Evolutionary conservation across 2,797 vertebrate species (phyloP), one percentile per base, ranked within the genome.

Genomic region (Acanthis flammea): DNA sequence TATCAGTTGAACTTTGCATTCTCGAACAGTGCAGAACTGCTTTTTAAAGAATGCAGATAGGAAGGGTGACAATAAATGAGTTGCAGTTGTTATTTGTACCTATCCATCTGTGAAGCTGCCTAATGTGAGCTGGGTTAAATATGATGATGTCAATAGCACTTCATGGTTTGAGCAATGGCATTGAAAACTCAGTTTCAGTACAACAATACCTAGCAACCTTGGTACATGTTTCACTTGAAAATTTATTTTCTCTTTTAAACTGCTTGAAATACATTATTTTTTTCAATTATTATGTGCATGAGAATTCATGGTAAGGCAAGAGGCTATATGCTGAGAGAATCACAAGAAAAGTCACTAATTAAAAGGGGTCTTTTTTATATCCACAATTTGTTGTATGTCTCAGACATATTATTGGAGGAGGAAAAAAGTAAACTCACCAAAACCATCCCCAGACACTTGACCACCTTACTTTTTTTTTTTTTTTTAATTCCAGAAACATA

Each of bases 351-450:
- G 12, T n/a, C 24, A 53, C 10, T 51, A 47, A 30, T 39, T 79
- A 19, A 57, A 65, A 54, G 3, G 3, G 3, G 2, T 31, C 6
- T 76, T 72, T 67, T 67, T 63, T 41, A 60, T 11, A 39, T 24
- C 21, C 53, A 22, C 10, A 73, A 30, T 33, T 27, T 50, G 6
- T 62, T 39, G 7, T 7, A 27, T 23, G 5, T 37, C 70, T 62
- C 42, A 57, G 35, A 54, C 3, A 17, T 14, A 30, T 7, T 16
- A 23, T 19, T 16, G 6, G 31, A 47, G 3, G 6, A 27, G 2
- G 4, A 60, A 73, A 57, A 31, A 47, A 1, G 0, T 14, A 37
- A 67, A 47, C 5, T 14, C 0, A 0, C 2, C 17, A n/a, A 66
- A 76, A 63, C 2, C 22, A 22, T 5, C 9, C 3, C 3, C 10